Evolutionary conservation across 2,888 invertebrate species (phyloP), one percentile per base, ranked within the genome.

Genomic region (Xestia c-nigrum): DNA sequence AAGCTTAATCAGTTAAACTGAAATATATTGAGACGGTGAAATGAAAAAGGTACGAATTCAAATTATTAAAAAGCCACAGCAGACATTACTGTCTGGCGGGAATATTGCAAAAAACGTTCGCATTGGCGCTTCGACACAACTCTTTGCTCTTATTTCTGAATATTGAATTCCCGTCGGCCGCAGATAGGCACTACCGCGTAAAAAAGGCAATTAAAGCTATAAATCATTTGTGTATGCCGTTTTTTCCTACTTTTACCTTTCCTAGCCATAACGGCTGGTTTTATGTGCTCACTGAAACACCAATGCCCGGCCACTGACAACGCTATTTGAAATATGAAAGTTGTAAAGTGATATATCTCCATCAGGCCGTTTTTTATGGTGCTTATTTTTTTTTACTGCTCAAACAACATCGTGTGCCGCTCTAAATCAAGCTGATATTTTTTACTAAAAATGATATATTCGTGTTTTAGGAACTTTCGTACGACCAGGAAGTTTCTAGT

Each of bases 261-360:
- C 88, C 89, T 84, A 87, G 86, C 92, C 90, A 92, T 93, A 92
- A 92, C 90, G 89, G 79, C 78, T 75, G 90, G 90, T 93, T 95
- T 95, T 94, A 94, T 93, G 93, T 91, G 91, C 88, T 89, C 88
- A 90, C 88, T 91, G 92, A 90, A 92, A 92, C 87, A 85, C 83
- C 91, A 86, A 90, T 90, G 90, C 90, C 89, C 89, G 87, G 90
- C 88, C 90, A 92, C 94, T 93, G 94, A 93, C 94, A 92, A 89
- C 90, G 92, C 93, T 92, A 90, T 94, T 94, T 96, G 96, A 96
- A 93, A 94, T 95, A 96, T 95, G 95, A 94, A 94, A 94, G 94
- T 93, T 94, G 92, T 94, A 94, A 94, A 93, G 93, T 92, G 92
- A 91, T 96, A 95, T 95, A 96, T 96, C 94, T 94, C 93, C 90